Base-by-base conservation (phyloP, 2,888 invertebrate species). In the Hemaris fuciformis region DNA sequence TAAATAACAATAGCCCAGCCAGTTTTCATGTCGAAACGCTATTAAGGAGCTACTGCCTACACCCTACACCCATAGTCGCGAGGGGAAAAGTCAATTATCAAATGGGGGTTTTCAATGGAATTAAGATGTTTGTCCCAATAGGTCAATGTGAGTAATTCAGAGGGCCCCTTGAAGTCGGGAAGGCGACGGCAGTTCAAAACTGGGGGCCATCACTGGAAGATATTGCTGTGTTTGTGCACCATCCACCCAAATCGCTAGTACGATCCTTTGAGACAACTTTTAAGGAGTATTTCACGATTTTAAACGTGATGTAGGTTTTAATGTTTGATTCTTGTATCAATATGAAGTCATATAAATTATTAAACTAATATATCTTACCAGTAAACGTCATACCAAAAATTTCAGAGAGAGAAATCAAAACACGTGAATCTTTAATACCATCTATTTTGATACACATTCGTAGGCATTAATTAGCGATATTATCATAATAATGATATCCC, bases 1-100 rank as follows among this genome's bases (percentile, higher is more conserved):
- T 38, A 38, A 38, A 38, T 38, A 13, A n/a, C 38, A 38, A n/a
- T n/a, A 38, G n/a, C n/a, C n/a, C n/a, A n/a, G n/a, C n/a, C 27
- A 38, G 38, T 38, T 38, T 38, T 38, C n/a, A 38, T 38, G 38
- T 38, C 38, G 38, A 1, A 38, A n/a, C 13, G 20, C 45, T 13
- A 18, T 20, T 45, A 45, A 20, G 20, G 4, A 6, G 13, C 41
- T 2, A 10, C 13, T 20, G 46, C 10, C 23, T 60, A 42, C 48
- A 59, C 43, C 10, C 23, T 60, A 42, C 48, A 59, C 43, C 20
- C 18, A 23, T 20, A 41, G 38, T 23, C 15, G 38, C 61, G 57
- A 75, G 79, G 79, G 81, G 75, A 71, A 76, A 79, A 84, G 77
- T 80, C 83, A 85, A 85, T 86, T 81, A 84, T 80, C 75, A 79